Percentiles rank a stretch among this genome's conserved stretches.
Conservation (phyloP, 35 echinoderm and acorn worm species). For the Heliocidaris tuberculata region DNA sequence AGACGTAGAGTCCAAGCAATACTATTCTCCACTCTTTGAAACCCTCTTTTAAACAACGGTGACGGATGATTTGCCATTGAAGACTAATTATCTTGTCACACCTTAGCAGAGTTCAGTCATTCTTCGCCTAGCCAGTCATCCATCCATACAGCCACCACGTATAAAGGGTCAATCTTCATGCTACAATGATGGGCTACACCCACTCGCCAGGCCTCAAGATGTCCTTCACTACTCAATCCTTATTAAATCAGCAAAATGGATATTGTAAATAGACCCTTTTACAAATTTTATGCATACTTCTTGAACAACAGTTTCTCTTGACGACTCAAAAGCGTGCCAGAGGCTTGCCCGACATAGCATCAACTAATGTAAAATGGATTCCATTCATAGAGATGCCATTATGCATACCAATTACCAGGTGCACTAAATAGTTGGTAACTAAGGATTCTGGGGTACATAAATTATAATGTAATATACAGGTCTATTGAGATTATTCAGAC, state of each 20-base stretch:
- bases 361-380: no score
- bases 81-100: slow-evolving; percentile 17
- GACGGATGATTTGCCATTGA: not conserved
- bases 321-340: no score
- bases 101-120: not conserved
- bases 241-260: not conserved
- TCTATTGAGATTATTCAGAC: no score
- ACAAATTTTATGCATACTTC: no score
- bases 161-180: not conserved
- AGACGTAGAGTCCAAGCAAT: not conserved
- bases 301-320: no score
- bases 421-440: no score
- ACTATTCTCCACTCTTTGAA: not conserved
- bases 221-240: not conserved
- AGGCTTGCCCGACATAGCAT: no score
- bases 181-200: not conserved
- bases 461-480: no score
- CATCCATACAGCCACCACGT: not conserved
- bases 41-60: not conserved
- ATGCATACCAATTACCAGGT: no score
- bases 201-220: not conserved
- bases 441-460: no score
- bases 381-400: no score
- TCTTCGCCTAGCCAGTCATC: not conserved
- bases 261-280: no score